Percentiles rank a stretch among this genome's conserved stretches.
Evolutionary conservation across 2,888 invertebrate genomes (phyloP).

Genomic region (Pterostichus niger): DNA sequence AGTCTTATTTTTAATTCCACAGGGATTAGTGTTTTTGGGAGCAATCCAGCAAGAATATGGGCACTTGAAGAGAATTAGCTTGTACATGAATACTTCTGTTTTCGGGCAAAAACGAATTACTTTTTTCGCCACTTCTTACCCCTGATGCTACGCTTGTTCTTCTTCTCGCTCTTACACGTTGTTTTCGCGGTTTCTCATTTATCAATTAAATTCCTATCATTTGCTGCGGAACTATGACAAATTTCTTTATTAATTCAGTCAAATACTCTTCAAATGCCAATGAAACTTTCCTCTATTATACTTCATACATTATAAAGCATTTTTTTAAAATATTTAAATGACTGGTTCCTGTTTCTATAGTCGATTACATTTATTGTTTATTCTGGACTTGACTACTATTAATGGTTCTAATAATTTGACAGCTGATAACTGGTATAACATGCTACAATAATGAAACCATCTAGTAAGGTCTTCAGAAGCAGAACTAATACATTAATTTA

Average conservation of each 20-base stretch:
- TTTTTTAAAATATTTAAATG: too few species aligned
- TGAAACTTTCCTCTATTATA: too few species aligned
- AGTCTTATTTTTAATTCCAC: conserved; percentile 66
- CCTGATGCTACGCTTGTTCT: conserved; percentile 13
- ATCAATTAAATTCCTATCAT: conserved; percentile 47
- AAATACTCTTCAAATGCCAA: too few species aligned
- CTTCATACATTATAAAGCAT: too few species aligned
- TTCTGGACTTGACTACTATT: too few species aligned
- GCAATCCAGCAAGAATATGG: conserved; percentile 66
- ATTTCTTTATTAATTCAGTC: conserved; percentile 11
- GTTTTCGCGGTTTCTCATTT: conserved; percentile 51
- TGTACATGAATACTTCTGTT: conserved; percentile 65
- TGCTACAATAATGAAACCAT: too few species aligned
- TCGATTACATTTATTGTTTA: too few species aligned
- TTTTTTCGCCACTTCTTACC: conserved; percentile 54
- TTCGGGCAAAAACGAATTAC: conserved; percentile 62
- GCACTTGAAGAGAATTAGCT: conserved; percentile 61
- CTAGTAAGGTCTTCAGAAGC: too few species aligned
- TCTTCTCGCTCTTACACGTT: conserved; percentile 16
- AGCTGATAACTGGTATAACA: too few species aligned
- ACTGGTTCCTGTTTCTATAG: too few species aligned
- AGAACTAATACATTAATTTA: too few species aligned
- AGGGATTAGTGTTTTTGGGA: conserved; percentile 65
- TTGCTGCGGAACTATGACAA: conserved; percentile 1
- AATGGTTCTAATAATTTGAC: too few species aligned